These are phyloP conservation scores for Phalera bucephala DNA, from an alignment of 2,888 invertebrate species.

Conservation along the genomic window DNA sequence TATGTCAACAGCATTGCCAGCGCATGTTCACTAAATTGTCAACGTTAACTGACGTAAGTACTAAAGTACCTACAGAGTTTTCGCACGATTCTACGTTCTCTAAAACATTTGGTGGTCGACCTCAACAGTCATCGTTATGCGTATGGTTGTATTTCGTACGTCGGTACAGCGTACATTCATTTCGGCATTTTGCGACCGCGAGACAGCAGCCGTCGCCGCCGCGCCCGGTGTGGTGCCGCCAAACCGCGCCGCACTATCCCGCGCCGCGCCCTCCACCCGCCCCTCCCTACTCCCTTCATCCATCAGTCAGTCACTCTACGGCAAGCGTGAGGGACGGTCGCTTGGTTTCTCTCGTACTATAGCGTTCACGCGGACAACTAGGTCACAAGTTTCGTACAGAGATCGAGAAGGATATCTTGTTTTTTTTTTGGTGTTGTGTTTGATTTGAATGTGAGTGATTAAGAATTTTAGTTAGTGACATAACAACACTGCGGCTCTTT, in stretches of 20 bases:
- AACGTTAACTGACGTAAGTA: too few relatives aligned
- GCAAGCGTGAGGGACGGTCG: conserved; percentile 59
- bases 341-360: conserved; percentile 40
- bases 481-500: conserved; percentile 72
- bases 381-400: conserved; percentile 68
- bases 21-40: too few relatives aligned
- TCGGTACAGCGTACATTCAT: too few relatives aligned
- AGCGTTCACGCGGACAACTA: conserved; percentile 75
- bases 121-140: too few relatives aligned
- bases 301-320: conserved; percentile 75
- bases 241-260: conserved; percentile 31
- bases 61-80: too few relatives aligned
- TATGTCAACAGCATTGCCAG: too few relatives aligned
- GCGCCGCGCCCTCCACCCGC: conserved; percentile 38
- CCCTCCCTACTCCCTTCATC: conserved; percentile 55
- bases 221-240: conserved; percentile 29
- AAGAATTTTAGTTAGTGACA: conserved; percentile 50
- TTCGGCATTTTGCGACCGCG: conserved; percentile 26
- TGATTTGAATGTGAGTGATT: conserved; percentile 61
- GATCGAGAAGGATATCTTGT: conserved; percentile 48
- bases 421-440: conserved; percentile 62
- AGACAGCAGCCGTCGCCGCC: conserved; percentile 14
- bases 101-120: too few relatives aligned
- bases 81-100: too few relatives aligned
- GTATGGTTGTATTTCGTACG: too few relatives aligned